These are phyloP conservation scores for Tonatia bakeri DNA, from an alignment of 2,113 vertebrate species.

Conservation along the genomic window DNA sequence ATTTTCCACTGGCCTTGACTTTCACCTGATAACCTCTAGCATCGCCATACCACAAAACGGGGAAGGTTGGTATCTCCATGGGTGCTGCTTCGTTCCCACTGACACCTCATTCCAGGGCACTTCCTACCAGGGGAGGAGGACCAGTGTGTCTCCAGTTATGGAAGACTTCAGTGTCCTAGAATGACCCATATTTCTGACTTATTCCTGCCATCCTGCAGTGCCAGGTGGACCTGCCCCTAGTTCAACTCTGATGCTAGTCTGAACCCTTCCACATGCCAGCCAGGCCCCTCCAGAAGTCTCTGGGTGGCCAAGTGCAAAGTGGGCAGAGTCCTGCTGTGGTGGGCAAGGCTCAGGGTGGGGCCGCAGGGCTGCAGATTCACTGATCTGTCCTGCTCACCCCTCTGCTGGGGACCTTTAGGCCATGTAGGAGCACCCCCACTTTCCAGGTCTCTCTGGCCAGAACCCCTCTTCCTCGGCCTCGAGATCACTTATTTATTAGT, in stretches of 20 bases:
- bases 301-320: accelerated
- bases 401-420: not conserved
- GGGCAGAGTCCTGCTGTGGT: too few relatives aligned
- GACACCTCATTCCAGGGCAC: too few relatives aligned
- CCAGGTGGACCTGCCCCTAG: not conserved
- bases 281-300: not conserved
- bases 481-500: not conserved
- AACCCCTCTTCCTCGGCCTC: not conserved
- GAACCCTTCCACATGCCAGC: too few relatives aligned
- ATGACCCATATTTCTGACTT: not conserved
- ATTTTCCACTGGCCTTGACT: not conserved
- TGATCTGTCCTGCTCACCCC: not conserved
- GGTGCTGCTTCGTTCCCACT: accelerated
- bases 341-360: too few relatives aligned
- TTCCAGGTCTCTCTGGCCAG: not conserved
- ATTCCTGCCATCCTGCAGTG: too few relatives aligned
- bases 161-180: not conserved
- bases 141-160: not conserved
- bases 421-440: not conserved
- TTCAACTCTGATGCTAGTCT: not conserved
- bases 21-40: not conserved
- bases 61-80: accelerated
- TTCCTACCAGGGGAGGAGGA: too few relatives aligned
- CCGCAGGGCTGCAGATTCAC: not conserved
- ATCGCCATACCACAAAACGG: not conserved